These are phyloP conservation scores for Plecturocebus donacophilus DNA, from an alignment of 2,113 vertebrate species.

Conservation along the genomic window DNA sequence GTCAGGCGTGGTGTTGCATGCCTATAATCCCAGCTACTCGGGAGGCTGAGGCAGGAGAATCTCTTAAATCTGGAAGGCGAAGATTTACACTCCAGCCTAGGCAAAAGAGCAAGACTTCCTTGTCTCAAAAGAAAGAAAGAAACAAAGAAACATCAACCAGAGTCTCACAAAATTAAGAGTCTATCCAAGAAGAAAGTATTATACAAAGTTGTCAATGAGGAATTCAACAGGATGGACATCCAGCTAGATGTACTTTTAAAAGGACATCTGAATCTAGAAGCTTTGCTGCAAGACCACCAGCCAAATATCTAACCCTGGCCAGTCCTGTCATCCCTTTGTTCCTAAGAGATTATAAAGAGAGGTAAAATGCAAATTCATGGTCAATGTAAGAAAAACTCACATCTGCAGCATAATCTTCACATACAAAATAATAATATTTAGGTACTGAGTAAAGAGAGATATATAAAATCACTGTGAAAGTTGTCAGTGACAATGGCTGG, in stretches of 20 bases:
- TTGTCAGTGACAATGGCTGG: neutral
- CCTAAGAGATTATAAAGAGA: neutral
- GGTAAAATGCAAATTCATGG: neutral
- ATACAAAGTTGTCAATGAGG: neutral
- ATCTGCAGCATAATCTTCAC: conserved; percentile 14
- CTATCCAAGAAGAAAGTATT: neutral
- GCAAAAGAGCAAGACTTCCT: no score
- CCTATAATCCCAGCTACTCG: no score
- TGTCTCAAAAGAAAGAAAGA: neutral
- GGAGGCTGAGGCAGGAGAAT: no score
- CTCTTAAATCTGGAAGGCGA: no score
- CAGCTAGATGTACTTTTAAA: conserved; percentile 20
- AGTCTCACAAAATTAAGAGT: conserved; percentile 29
- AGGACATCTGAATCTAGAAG: neutral
- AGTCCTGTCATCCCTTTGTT: conserved; percentile 14
- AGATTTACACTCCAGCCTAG: no score
- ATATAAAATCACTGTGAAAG: conserved; percentile 42
- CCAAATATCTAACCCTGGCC: neutral
- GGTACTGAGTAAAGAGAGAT: conserved; percentile 44
- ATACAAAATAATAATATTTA: conserved; percentile 43
- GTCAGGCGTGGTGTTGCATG: no score
- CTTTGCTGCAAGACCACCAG: conserved; percentile 10
- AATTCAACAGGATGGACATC: neutral
- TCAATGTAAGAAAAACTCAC: neutral
- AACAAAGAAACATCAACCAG: conserved; percentile 1